Percentiles rank a stretch among this genome's conserved stretches.
These are phyloP conservation scores for Caenorhabditis uteleia DNA, from an alignment of 2,888 invertebrate species.

Conservation along the genomic window DNA sequence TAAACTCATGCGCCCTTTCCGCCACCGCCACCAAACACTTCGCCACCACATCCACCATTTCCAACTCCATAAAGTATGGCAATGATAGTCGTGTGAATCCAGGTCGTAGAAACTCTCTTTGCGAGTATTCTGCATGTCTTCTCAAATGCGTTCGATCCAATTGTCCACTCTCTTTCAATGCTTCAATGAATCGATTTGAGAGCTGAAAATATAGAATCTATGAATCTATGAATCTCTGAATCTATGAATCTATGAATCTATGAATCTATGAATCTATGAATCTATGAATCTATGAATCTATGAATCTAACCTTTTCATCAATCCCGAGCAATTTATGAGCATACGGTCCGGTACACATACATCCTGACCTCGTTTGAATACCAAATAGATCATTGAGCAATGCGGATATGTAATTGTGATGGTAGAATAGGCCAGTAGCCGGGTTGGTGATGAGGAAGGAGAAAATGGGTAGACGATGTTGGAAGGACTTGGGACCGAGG, in stretches of 20 bases:
- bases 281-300: neutral
- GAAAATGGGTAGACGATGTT: constrained; percentile 80
- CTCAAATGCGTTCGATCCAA: constrained; percentile 74
- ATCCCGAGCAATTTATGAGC: constrained; percentile 86
- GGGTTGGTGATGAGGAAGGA: constrained; percentile 86
- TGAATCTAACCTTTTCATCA: constrained; percentile 73
- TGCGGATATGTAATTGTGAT: constrained; percentile 86
- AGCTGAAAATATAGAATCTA: constrained; percentile 72
- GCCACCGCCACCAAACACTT: constrained; percentile 87
- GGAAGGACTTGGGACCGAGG: constrained; percentile 45
- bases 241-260: too few relatives aligned
- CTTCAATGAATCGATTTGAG: constrained; percentile 80
- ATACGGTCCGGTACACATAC: constrained; percentile 82
- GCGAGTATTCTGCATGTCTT: constrained; percentile 72
- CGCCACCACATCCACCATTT: constrained; percentile 73
- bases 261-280: neutral
- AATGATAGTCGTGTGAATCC: constrained; percentile 86
- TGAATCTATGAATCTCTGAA: too few relatives aligned
- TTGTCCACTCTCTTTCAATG: constrained; percentile 76
- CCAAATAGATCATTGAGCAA: constrained; percentile 89
- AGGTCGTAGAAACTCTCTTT: constrained; percentile 72
- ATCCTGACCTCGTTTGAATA: constrained; percentile 73
- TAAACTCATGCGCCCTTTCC: constrained; percentile 84
- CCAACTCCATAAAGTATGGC: constrained; percentile 77
- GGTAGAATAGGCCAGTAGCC: constrained; percentile 78